A percentile compares a stretch with the other conserved stretches of the same genome.
These are phyloP conservation scores for Siphlonurus alternatus DNA, from an alignment of 2,888 invertebrate genomes.

Conservation along the genomic window DNA sequence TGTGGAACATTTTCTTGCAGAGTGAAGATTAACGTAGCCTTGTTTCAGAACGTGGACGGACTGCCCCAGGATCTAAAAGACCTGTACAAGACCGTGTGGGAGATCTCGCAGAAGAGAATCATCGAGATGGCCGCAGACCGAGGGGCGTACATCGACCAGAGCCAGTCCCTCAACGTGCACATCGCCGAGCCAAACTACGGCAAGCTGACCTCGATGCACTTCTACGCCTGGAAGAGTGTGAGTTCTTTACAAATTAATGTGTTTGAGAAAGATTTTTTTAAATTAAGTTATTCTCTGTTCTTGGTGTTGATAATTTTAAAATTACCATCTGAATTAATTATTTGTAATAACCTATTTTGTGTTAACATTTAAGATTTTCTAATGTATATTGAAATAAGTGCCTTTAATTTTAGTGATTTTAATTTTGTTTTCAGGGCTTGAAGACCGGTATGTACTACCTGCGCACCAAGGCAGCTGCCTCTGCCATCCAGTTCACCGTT, in stretches of 20 bases:
- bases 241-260: slow-evolving; percentile 12
- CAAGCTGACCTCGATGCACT: slow-evolving; percentile 94
- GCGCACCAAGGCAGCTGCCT: slow-evolving; percentile 88
- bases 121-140: slow-evolving; percentile 96
- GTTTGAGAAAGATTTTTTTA: no score
- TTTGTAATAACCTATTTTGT: no score
- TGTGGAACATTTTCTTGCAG: no score
- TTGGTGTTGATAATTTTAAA: background rate
- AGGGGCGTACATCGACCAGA: slow-evolving; percentile 97
- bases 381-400: no score
- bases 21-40: no score
- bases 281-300: no score
- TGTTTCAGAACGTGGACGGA: slow-evolving; percentile 50
- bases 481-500: slow-evolving; percentile 95
- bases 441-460: slow-evolving; percentile 99
- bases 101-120: slow-evolving; percentile 81
- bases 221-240: slow-evolving; percentile 86
- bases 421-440: slow-evolving; percentile 50
- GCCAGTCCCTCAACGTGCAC: slow-evolving; percentile 94
- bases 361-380: no score
- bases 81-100: slow-evolving; percentile 95
- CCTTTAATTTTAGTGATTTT: no score
- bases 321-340: background rate
- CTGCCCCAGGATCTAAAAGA: slow-evolving; percentile 74
- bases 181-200: slow-evolving; percentile 89